These are phyloP conservation scores for Zosterops lateralis DNA, from an alignment of 2,113 vertebrate genomes.

Conservation along the genomic window DNA sequence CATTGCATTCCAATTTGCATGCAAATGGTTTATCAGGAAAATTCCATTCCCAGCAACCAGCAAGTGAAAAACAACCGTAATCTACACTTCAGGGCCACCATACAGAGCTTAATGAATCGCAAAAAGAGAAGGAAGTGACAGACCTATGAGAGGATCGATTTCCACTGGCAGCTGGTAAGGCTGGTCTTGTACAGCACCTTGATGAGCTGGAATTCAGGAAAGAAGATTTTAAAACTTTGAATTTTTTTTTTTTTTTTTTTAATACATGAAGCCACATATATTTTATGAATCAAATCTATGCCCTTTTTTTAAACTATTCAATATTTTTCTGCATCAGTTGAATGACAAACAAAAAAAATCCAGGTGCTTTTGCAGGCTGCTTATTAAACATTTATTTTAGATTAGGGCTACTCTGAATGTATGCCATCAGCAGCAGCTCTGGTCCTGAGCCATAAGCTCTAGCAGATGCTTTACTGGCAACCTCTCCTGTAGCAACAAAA, in stretches of 20 bases:
- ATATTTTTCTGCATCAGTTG: conserved; percentile 7
- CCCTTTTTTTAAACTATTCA: not conserved
- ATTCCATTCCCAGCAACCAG: conserved; percentile 90
- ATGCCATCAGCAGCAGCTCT: conserved; percentile 71
- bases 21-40: conserved; percentile 97
- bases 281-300: conserved; percentile 14
- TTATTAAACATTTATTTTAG: conserved; percentile 82
- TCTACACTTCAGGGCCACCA: conserved; percentile 92
- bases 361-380: conserved; percentile 65
- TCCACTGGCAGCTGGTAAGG: conserved; percentile 99
- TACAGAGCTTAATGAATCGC: conserved; percentile 87
- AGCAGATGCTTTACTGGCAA: conserved; percentile 84
- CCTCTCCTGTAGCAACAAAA: conserved; percentile 77
- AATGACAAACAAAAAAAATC: conserved; percentile 13
- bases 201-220: conserved; percentile 90
- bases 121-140: conserved; percentile 85
- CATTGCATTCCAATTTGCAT: conserved; percentile 99
- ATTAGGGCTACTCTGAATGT: conserved; percentile 74
- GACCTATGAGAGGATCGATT: conserved; percentile 99
- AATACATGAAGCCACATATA: conserved; percentile 2
- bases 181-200: conserved; percentile 92
- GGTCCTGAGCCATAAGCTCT: conserved; percentile 78
- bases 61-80: conserved; percentile 94
- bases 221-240: conserved; percentile 65
- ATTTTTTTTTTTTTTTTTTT: not conserved